Evolutionary conservation across 2,797 vertebrate genomes (phyloP).

Genomic region (Ateles fusciceps): DNA sequence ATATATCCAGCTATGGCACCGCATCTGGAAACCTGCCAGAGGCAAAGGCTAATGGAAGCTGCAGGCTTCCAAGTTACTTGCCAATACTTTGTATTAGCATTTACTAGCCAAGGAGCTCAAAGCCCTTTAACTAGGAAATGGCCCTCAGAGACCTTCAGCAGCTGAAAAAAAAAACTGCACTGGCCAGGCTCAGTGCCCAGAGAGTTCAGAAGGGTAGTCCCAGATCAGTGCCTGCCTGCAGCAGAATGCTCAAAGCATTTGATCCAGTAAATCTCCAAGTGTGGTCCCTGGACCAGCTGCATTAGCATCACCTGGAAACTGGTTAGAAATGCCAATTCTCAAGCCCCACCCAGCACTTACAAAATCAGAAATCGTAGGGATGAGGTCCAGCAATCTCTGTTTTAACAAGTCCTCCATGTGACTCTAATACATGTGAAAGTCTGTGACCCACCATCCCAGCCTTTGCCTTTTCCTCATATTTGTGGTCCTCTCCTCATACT

Average conservation of each 20-base stretch:
- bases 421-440: neutral
- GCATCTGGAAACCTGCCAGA: conserved; percentile 37
- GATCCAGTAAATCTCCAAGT: neutral
- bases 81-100: neutral
- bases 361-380: neutral
- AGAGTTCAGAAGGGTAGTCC: neutral
- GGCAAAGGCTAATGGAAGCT: conserved; percentile 45
- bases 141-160: neutral
- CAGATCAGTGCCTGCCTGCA: neutral
- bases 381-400: neutral
- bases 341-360: neutral
- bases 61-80: neutral
- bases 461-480: neutral
- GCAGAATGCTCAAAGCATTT: neutral
- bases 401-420: neutral
- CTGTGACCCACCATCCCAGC: neutral
- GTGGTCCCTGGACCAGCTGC: neutral
- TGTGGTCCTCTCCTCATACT: neutral
- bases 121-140: neutral
- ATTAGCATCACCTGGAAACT: neutral
- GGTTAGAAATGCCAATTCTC: neutral
- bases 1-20: conserved; percentile 36
- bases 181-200: neutral
- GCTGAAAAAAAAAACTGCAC: neutral
- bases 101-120: conserved; percentile 48